Conservation (phyloP, 2,797 vertebrate species). For the Tokudaia tokunoshimensis region DNA sequence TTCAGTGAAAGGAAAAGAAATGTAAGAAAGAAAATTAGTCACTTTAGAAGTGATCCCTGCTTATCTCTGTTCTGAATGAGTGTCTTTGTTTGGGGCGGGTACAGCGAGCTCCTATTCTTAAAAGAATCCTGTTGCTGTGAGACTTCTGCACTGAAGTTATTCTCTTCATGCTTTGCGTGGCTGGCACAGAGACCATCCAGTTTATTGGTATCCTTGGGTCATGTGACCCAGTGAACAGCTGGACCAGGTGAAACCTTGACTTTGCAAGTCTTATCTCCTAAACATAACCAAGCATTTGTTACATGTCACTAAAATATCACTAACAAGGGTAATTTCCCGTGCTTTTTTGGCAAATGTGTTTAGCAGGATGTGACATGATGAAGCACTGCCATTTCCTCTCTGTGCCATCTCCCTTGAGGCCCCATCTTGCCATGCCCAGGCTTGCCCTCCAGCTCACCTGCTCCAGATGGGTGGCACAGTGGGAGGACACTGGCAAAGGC, state of each 20-base stretch:
- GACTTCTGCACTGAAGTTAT: constrained; percentile 44
- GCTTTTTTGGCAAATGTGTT: constrained; percentile 82
- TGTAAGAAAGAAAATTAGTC: constrained; percentile 8
- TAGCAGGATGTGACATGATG: constrained; percentile 82
- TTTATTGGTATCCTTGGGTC: constrained; percentile 68
- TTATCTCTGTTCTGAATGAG: constrained; percentile 3
- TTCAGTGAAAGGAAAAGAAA: constrained; percentile 60
- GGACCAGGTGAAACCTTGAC: constrained; percentile 82
- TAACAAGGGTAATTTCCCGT: constrained; percentile 83
- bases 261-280: constrained; percentile 74
- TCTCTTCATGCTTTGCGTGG: constrained; percentile 81
- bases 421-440: constrained; percentile 75
- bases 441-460: constrained; percentile 89
- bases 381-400: constrained; percentile 77
- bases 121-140: constrained; percentile 63
- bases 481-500: constrained; percentile 90
- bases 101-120: neutral
- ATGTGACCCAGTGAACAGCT: constrained; percentile 80
- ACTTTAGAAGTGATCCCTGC: constrained; percentile 13
- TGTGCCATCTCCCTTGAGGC: constrained; percentile 82
- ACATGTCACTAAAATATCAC: constrained; percentile 70
- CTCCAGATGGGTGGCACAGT: constrained; percentile 91
- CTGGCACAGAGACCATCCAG: constrained; percentile 62
- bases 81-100: neutral
- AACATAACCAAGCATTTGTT: constrained; percentile 77